Percentiles rank a stretch among this genome's conserved stretches.
phyloP scores from a whole-genome alignment of 2,888 invertebrate genomes.

The Sinohyriopsis cumingii region DNA sequence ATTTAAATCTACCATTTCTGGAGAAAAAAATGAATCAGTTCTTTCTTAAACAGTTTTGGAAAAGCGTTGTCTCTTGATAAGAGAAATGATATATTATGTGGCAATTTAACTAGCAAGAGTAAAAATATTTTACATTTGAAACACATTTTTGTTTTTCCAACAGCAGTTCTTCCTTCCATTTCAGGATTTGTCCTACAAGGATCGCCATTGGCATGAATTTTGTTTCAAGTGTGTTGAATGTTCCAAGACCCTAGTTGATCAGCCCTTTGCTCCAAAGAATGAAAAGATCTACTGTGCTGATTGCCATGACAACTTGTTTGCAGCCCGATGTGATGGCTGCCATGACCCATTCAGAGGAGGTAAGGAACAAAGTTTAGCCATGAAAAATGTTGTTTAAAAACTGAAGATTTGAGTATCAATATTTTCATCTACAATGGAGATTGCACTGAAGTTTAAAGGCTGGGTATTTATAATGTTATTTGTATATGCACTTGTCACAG shows the following conservation, averaged over 20 bases:
- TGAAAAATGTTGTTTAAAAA: background rate
- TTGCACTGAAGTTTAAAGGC: no score
- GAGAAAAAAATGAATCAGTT: no score
- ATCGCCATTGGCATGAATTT: slow-evolving; percentile 99
- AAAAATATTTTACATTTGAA: no score
- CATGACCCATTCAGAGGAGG: slow-evolving; percentile 99
- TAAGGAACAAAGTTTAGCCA: slow-evolving; percentile 69
- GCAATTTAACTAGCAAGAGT: no score
- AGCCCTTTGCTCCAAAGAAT: slow-evolving; percentile 99
- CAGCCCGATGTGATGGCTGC: slow-evolving; percentile 99
- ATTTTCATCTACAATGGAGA: background rate
- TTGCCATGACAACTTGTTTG: slow-evolving; percentile 99
- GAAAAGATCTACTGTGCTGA: slow-evolving; percentile 99
- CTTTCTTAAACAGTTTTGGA: no score
- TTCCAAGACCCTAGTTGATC: slow-evolving; percentile 97
- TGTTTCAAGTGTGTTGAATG: slow-evolving; percentile 99
- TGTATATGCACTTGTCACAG: no score
- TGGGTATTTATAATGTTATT: no score
- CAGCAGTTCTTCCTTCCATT: no score
- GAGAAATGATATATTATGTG: no score
- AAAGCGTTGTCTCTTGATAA: no score
- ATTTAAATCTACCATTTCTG: no score
- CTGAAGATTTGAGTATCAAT: background rate
- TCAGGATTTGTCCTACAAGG: slow-evolving; percentile 99
- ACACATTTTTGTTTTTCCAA: no score